A percentile compares a stretch with the other conserved stretches of the same genome.
phyloP scores from a whole-genome alignment of 2,797 vertebrate species.

The Vespertilio murinus region DNA sequence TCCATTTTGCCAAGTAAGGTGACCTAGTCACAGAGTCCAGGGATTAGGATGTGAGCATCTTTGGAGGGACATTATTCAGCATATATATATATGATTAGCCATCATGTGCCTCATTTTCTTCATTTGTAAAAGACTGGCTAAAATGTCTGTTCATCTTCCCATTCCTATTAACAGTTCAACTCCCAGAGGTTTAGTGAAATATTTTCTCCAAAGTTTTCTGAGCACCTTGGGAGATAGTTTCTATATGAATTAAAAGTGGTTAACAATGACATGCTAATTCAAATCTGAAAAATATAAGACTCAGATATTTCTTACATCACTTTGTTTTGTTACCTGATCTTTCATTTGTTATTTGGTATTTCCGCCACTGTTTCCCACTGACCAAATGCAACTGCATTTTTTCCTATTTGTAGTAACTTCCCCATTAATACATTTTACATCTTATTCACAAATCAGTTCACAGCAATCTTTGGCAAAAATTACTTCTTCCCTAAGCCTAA shows the following conservation, averaged over 20 bases:
- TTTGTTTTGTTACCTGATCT: not conserved
- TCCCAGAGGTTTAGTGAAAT: not conserved
- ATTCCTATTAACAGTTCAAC: not conserved
- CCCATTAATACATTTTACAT: not conserved
- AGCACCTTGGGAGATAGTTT: not conserved
- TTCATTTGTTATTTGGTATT: not conserved
- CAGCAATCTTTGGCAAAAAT: not conserved
- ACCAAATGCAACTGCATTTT: not conserved
- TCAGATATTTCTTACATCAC: not conserved
- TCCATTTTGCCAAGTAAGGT: not conserved
- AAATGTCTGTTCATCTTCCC: not conserved
- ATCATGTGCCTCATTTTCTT: not conserved
- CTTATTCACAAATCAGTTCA: not conserved
- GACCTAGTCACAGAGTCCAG: not conserved
- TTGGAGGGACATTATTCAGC: not conserved
- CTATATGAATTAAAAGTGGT: not conserved
- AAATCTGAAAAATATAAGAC: not conserved
- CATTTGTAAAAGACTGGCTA: not conserved
- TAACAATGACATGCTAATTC: not conserved
- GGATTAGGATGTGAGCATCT: not conserved
- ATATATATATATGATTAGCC: not conserved
- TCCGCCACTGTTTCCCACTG: not conserved
- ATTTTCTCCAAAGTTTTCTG: not conserved
- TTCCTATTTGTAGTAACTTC: not conserved
- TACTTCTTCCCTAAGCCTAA: not conserved